phyloP scores from a whole-genome alignment of 1,140 invertebrate species.

The Ericerus pela region DNA sequence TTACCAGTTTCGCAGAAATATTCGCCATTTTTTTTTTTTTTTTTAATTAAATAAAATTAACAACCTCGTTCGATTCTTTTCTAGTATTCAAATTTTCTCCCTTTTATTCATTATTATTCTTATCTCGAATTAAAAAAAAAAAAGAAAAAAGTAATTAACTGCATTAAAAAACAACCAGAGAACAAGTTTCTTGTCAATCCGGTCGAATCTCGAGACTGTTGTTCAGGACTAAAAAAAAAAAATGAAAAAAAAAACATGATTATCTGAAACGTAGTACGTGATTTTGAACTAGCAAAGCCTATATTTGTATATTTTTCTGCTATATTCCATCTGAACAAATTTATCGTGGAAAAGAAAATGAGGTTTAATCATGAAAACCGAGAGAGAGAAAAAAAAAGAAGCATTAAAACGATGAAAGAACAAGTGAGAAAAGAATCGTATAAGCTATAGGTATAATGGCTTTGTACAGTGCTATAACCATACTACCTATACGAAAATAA shows the following conservation, averaged over 20 bases:
- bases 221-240: background rate
- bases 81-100: conserved; percentile 12
- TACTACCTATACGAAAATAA: background rate
- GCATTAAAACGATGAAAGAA: no score
- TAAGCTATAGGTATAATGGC: no score
- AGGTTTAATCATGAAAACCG: background rate
- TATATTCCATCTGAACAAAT: conserved; percentile 6
- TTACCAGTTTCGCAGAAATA: no score
- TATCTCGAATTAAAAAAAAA: conserved; percentile 3
- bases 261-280: background rate
- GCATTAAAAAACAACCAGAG: background rate
- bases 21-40: no score
- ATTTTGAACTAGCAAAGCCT: background rate
- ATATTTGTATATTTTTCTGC: no score
- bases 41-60: no score
- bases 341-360: conserved; percentile 6
- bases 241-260: no score
- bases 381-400: background rate
- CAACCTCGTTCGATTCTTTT: no score
- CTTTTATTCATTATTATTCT: conserved; percentile 11
- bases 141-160: conserved; percentile 8
- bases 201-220: conserved; percentile 3
- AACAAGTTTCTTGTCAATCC: conserved; percentile 10
- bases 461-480: background rate
- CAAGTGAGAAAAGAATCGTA: no score